A percentile compares a stretch with the other conserved stretches of the same genome.
These are phyloP conservation scores for Ammospiza maritima DNA, from an alignment of 2,797 vertebrate species.

Conservation along the genomic window DNA sequence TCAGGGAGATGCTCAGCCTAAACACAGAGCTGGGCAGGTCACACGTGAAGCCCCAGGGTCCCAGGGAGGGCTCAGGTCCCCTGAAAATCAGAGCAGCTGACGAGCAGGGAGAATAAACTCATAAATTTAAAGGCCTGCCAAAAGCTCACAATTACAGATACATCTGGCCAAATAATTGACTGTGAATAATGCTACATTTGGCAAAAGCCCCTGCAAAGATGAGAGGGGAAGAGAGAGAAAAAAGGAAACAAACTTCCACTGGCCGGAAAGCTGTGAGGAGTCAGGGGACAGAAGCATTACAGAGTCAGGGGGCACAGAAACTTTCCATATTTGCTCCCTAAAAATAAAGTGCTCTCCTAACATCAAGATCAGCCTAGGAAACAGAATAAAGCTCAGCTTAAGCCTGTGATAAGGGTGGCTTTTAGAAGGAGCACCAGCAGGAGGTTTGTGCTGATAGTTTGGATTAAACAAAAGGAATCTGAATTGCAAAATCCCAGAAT, in stretches of 20 bases:
- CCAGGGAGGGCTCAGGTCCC: not conserved
- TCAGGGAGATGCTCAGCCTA: not conserved
- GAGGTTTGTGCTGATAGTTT: not conserved
- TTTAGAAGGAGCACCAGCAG: not conserved
- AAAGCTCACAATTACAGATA: not conserved
- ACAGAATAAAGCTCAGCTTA: not conserved
- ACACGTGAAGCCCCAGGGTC: rapidly evolving
- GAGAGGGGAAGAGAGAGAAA: not conserved
- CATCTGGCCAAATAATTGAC: constrained; percentile 59
- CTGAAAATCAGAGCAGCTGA: not conserved
- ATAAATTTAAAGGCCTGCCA: not conserved
- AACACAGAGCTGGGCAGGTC: rapidly evolving
- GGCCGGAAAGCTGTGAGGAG: not conserved
- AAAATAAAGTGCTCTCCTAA: not conserved
- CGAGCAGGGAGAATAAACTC: not conserved
- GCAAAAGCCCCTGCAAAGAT: not conserved
- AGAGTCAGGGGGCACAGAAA: not conserved
- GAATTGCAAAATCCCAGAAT: not conserved
- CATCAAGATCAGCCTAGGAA: not conserved
- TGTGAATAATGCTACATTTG: not conserved
- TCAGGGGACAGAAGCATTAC: not conserved
- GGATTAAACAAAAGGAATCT: not conserved
- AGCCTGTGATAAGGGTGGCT: not conserved
- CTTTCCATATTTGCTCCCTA: constrained; percentile 10
- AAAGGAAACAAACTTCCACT: constrained; percentile 34